Base-by-base conservation (phyloP, 2,888 invertebrate species). In the Melanostoma scalare region DNA sequence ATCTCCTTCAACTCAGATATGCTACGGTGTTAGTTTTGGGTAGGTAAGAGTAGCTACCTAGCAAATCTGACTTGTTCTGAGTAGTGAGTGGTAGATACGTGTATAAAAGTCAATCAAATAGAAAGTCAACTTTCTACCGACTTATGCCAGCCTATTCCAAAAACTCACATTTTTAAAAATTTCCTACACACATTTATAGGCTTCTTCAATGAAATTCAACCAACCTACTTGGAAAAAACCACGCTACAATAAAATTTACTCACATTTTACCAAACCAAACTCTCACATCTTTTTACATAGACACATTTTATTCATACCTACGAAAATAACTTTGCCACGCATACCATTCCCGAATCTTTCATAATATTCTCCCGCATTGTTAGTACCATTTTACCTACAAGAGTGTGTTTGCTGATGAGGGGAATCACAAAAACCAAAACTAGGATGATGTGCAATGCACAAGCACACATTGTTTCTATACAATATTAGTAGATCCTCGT, bases 131-230 rank as follows among this genome's bases (percentile, higher is more conserved):
- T 44, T 72, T 36, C 67, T 56, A 30, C 30, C 4, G 10, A 33
- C 3, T 81, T 61, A 67, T 81, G 81, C n/a, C 60, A 40, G 81
- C 81, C 81, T 81, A 68, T 76, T 81, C 67, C 42, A 44, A 76
- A 76, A 81, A 76, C 81, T 81, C 81, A 81, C 81, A 81, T 81
- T 72, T 76, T 76, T 68, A 81, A 81, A 81, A 76, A 33, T 4
- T 9, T 33, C 33, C 40, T 20, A 67, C 44, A 53, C 52, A 55
- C 53, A 55, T 42, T 44, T 53, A 53, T 5, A 10, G 40, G 63
- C 40, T 55, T 40, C 44, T 52, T 48, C 52, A 35, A 38, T 30
- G 1, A 20, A 55, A 46, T 46, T 10, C 38, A 55, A 20, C 36
- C 10, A 61, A 10, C 10, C 20, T 46, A 48, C 10, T 10, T 30